Percentiles rank a stretch among this genome's conserved stretches.
phyloP scores from a whole-genome alignment of 1,140 invertebrate species.

The Ericerus pela region DNA sequence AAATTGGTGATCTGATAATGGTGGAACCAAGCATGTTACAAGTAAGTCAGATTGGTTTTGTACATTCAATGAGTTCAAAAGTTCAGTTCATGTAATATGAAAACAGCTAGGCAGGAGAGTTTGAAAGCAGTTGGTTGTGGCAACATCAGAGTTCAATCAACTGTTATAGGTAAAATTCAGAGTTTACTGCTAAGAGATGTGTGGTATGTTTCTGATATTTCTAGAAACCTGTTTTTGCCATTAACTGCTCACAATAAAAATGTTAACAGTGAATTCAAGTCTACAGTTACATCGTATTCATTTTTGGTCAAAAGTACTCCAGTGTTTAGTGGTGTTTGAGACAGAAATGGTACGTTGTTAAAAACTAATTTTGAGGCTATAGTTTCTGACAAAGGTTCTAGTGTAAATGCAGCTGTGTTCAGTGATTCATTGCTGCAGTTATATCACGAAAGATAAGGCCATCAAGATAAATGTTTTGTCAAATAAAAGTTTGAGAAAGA shows the following conservation, averaged over 20 bases:
- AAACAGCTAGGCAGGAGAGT: conserved; percentile 21
- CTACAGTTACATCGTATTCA: conserved; percentile 19
- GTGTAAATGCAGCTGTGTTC: conserved; percentile 13
- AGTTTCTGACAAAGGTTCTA: conserved; percentile 15
- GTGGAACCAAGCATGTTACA: conserved; percentile 26
- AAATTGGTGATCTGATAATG: conserved; percentile 27
- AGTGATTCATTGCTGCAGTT: conserved; percentile 21
- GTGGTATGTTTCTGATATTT: conserved; percentile 25
- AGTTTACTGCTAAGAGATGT: conserved; percentile 23
- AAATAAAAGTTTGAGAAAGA: conserved; percentile 19
- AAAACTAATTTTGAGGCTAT: no score
- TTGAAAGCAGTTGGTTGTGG: conserved; percentile 23
- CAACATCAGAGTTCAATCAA: conserved; percentile 21
- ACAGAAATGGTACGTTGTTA: conserved; percentile 21
- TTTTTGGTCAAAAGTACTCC: conserved; percentile 19
- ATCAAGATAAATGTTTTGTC: conserved; percentile 25
- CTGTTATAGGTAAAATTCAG: conserved; percentile 16
- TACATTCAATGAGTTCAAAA: conserved; percentile 21
- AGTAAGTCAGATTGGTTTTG: conserved; percentile 21
- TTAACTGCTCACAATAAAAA: conserved; percentile 24
- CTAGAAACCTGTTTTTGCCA: conserved; percentile 27
- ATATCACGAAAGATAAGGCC: conserved; percentile 25
- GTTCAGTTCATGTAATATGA: conserved; percentile 16
- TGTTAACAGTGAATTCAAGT: conserved; percentile 22
- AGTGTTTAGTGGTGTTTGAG: no score